Evolutionary conservation across 1,140 invertebrate genomes (phyloP).

Genomic region (Aphis craccivora): DNA sequence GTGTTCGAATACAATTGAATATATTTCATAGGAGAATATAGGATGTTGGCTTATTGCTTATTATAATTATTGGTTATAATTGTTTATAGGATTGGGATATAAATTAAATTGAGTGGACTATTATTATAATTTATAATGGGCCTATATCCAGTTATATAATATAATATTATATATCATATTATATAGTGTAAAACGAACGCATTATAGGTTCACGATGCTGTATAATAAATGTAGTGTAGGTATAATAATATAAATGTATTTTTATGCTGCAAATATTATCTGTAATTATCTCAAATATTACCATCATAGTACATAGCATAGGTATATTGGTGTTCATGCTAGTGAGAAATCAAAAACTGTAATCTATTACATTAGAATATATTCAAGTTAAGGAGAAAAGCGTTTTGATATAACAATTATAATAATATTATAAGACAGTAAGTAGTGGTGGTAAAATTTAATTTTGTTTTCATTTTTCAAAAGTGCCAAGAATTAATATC

Average conservation of each 20-base stretch:
- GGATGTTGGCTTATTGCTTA: background rate
- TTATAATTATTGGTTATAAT: conserved; percentile 13
- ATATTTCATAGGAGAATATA: background rate
- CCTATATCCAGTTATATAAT: background rate
- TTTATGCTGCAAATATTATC: too few species aligned
- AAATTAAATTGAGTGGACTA: conserved; percentile 6
- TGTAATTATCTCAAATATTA: too few species aligned
- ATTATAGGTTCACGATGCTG: too few species aligned
- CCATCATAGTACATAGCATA: too few species aligned
- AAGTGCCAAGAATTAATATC: background rate
- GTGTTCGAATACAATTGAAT: conserved; percentile 4
- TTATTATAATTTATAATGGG: conserved; percentile 9
- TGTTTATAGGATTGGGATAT: background rate
- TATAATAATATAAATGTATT: too few species aligned
- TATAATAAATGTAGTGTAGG: too few species aligned
- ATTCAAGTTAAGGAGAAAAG: too few species aligned
- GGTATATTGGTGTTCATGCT: background rate
- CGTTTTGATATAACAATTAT: background rate
- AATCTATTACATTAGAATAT: too few species aligned
- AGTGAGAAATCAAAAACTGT: background rate
- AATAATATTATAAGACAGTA: background rate
- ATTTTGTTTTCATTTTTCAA: background rate
- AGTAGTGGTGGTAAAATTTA: background rate
- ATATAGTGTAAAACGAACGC: too few species aligned
- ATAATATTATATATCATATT: too few species aligned